These are phyloP conservation scores for Rhizomys pruinosus DNA, from an alignment of 2,113 vertebrate species.

Conservation along the genomic window DNA sequence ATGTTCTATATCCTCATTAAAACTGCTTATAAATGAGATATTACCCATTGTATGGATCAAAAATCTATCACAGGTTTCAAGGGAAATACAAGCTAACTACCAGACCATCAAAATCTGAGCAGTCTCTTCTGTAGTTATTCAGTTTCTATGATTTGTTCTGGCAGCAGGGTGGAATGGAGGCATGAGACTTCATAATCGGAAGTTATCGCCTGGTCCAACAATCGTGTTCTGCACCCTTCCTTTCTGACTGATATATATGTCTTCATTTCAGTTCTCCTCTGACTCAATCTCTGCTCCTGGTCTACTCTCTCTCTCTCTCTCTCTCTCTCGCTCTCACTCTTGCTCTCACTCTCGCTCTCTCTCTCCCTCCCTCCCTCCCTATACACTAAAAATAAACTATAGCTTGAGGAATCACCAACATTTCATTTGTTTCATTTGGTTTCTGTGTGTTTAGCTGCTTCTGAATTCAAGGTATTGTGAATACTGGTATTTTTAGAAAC, in stretches of 20 bases:
- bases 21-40: not conserved
- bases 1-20: not conserved
- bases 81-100: not conserved
- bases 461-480: constrained; percentile 23
- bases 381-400: not conserved
- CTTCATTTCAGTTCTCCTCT: not conserved
- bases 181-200: not conserved
- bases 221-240: not conserved
- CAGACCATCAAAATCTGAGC: not conserved
- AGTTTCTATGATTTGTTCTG: not conserved
- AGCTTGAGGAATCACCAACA: not conserved
- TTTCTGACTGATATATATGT: not conserved
- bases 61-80: too few species aligned
- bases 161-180: not conserved
- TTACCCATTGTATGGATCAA: not conserved
- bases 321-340: too few species aligned
- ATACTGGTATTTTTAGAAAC: not conserved
- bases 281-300: not conserved
- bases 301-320: too few species aligned
- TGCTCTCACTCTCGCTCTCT: too few species aligned
- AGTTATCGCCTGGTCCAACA: not conserved
- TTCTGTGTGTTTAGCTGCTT: not conserved
- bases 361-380: too few species aligned
- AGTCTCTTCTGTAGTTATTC: not conserved
- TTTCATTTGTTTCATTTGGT: not conserved